phyloP scores from a whole-genome alignment of 1,140 invertebrate genomes.

The Chionoecetes opilio region DNA sequence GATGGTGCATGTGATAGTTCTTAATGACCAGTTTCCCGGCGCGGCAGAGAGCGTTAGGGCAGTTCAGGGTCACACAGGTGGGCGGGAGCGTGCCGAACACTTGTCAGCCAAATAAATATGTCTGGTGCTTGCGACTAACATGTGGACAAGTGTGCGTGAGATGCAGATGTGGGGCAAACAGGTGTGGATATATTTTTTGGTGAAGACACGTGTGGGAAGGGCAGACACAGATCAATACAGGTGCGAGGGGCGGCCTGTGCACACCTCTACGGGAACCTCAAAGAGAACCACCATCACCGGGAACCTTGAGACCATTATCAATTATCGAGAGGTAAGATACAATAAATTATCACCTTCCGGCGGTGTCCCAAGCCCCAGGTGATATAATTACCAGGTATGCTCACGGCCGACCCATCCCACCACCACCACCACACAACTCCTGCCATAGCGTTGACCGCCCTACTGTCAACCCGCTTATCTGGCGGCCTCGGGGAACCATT shows the following conservation, averaged over 20 bases:
- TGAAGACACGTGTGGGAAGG: not conserved
- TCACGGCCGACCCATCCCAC: not conserved
- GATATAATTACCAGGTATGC: constrained; percentile 31
- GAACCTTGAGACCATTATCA: constrained; percentile 40
- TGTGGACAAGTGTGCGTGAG: not conserved
- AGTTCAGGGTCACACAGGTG: constrained; percentile 4
- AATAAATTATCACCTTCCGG: constrained; percentile 50
- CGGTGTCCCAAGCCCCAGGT: not conserved
- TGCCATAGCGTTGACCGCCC: not conserved
- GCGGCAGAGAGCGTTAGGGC: not conserved
- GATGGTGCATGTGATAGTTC: not conserved
- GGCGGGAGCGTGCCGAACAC: not conserved
- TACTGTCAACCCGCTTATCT: not conserved
- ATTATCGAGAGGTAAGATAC: constrained; percentile 49
- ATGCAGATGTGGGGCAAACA: constrained; percentile 25
- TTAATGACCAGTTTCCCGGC: not conserved
- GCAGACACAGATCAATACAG: not conserved
- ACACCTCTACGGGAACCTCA: not conserved
- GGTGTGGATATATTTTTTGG: not conserved
- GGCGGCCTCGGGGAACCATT: not conserved
- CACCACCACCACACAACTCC: not conserved
- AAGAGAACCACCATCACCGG: not conserved
- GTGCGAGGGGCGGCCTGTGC: not conserved
- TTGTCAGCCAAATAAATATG: not conserved
- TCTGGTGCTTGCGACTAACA: constrained; percentile 17